Evolutionary conservation across 2,888 invertebrate species (phyloP), one percentile per base, ranked within the genome.

Genomic region (Leptopterna dolabrata): DNA sequence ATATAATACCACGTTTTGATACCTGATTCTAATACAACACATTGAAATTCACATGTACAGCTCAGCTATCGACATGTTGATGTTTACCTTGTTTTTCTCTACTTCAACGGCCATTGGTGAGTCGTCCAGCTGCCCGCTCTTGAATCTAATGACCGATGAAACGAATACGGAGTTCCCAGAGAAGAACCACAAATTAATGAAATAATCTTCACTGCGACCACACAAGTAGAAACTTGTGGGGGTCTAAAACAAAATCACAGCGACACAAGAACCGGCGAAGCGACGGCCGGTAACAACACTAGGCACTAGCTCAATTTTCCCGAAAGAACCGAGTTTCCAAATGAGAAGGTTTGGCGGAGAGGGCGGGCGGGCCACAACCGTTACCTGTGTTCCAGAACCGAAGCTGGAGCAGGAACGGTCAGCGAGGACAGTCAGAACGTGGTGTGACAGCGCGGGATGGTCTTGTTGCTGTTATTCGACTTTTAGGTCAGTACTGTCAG

Each of bases 41-140:
- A 4, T 14, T 16, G 16, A 13, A 7, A 14, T 47, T 47, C 47
- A 2, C 3, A 47, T 16, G 13, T 13, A 47, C 13, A 7, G 16
- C 11, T 24, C 13, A 6, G 55, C 3, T 24, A 16, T 30, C 36
- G 19, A 19, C 73, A 78, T 45, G 78, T 45, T 19, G 14, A 78
- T 63, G 63, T 30, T 73, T 45, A 85, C 85, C 85, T 85, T 73
- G 76, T 41, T 84, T 41, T 84, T 85, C 73, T 85, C 85, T 0
- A 85, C 85, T 85, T 85, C 85, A 16, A 85, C 85, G 41, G 85
- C 85, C 85, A 85, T 85, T 83, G 41, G 41, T 83, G 78, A 63
- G 78, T 45, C 27, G 27, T 78, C 78, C 78, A 78, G 78, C n/a
- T 76, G 36, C 45, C 63, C 63, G 63, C 63, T 63, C 63, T 63